Conservation (phyloP, 2,113 vertebrate species). For the Martes martes region DNA sequence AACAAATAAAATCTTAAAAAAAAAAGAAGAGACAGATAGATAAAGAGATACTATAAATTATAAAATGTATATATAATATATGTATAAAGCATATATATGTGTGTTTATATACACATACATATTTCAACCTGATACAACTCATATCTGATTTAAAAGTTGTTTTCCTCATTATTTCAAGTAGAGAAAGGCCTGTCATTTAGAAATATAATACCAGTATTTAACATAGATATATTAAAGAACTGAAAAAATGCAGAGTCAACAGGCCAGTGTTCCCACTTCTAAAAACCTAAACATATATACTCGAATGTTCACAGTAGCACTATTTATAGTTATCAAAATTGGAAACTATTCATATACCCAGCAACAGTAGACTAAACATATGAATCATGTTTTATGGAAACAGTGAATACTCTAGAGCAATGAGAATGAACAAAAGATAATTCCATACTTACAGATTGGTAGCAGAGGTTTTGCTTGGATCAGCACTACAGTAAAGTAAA, state of each 20-base stretch:
- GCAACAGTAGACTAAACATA: background rate
- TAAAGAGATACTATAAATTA: background rate
- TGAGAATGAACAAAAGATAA: background rate
- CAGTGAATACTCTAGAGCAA: background rate
- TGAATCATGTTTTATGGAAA: background rate
- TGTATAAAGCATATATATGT: background rate
- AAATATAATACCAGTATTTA: background rate
- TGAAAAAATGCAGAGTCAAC: background rate
- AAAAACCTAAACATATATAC: background rate
- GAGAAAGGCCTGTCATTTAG: background rate
- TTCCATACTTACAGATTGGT: background rate
- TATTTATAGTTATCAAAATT: background rate
- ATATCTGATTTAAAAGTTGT: background rate
- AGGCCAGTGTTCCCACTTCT: background rate
- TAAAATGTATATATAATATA: background rate
- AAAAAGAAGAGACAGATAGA: background rate
- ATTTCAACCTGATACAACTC: background rate
- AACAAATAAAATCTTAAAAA: no score
- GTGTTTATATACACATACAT: background rate
- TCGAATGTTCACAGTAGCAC: background rate
- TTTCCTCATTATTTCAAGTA: background rate
- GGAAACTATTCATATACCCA: background rate
- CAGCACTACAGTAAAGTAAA: background rate
- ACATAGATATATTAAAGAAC: background rate
- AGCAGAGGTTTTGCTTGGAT: background rate